These are phyloP conservation scores for Drosophila ercepeae DNA, from an alignment of 1,140 invertebrate species.

Conservation along the genomic window DNA sequence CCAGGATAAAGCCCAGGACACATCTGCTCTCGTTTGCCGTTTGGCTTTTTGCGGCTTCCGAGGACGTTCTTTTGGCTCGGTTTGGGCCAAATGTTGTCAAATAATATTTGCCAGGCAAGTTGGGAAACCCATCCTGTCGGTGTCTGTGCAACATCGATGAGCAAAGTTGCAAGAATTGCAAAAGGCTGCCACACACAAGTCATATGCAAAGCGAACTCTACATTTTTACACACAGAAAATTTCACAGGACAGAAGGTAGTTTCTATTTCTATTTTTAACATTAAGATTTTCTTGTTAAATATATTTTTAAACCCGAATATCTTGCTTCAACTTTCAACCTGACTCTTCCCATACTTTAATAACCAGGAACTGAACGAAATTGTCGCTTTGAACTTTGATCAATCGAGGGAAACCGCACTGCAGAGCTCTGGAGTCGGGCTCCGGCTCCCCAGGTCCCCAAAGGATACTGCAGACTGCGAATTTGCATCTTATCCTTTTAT, in stretches of 20 bases:
- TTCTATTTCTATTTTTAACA: too few species aligned
- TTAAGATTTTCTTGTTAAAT: too few species aligned
- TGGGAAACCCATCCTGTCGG: conserved; percentile 25
- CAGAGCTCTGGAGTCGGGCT: too few species aligned
- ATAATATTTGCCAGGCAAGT: conserved; percentile 67
- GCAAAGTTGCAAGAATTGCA: background rate
- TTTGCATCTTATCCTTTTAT: conserved; percentile 18
- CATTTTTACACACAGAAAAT: too few species aligned
- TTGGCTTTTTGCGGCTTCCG: conserved; percentile 59
- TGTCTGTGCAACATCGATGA: conserved; percentile 2
- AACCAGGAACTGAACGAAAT: background rate
- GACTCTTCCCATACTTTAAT: background rate
- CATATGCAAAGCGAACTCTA: background rate
- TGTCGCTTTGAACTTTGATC: conserved; percentile 8
- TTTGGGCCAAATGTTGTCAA: conserved; percentile 67
- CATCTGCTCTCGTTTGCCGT: conserved; percentile 38
- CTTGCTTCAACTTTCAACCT: background rate
- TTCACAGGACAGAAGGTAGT: too few species aligned
- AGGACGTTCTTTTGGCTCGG: conserved; percentile 4
- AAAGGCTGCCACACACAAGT: background rate
- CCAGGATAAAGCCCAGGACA: conserved; percentile 1
- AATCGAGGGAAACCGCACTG: conserved; percentile 6
- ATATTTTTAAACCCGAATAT: background rate
- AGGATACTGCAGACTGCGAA: background rate
- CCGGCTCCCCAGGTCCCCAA: background rate